A percentile compares a stretch with the other conserved stretches of the same genome.
These are phyloP conservation scores for Leptinotarsa rubiginosa DNA, from an alignment of 2,888 invertebrate genomes.

Conservation along the genomic window DNA sequence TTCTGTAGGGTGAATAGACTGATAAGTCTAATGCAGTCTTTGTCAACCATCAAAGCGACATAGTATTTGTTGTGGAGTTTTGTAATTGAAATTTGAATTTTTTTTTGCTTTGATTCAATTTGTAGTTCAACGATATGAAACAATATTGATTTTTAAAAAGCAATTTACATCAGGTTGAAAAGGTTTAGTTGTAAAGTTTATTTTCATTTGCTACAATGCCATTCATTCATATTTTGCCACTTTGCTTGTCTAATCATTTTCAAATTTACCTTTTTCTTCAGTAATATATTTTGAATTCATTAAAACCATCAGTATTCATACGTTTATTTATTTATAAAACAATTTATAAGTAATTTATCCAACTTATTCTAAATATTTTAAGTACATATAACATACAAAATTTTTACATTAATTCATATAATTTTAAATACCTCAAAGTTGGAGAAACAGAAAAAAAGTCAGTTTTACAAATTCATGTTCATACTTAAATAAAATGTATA, in stretches of 20 bases:
- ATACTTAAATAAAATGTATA: constrained; percentile 16
- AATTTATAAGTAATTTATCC: constrained; percentile 61
- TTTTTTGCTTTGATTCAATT: too few relatives aligned
- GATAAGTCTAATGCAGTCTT: too few relatives aligned
- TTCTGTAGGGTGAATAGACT: too few relatives aligned
- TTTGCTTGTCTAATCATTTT: background rate
- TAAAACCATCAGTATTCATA: constrained; percentile 21
- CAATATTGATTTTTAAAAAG: too few relatives aligned
- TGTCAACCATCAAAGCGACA: too few relatives aligned
- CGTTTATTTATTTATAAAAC: constrained; percentile 65
- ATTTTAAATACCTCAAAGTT: constrained; percentile 16
- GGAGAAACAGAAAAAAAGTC: constrained; percentile 8
- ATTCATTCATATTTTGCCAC: background rate
- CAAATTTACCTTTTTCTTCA: constrained; percentile 22
- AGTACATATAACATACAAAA: constrained; percentile 63
- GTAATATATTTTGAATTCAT: too few relatives aligned
- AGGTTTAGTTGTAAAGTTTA: too few relatives aligned
- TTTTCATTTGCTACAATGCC: background rate
- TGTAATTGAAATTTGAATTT: too few relatives aligned
- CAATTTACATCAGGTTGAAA: too few relatives aligned
- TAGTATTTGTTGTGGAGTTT: too few relatives aligned
- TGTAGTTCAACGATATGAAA: too few relatives aligned
- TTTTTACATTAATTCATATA: constrained; percentile 51
- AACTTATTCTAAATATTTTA: constrained; percentile 61
- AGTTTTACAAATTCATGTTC: constrained; percentile 26